Conservation (phyloP, 2,888 invertebrate genomes). For the Eulithis prunata region DNA sequence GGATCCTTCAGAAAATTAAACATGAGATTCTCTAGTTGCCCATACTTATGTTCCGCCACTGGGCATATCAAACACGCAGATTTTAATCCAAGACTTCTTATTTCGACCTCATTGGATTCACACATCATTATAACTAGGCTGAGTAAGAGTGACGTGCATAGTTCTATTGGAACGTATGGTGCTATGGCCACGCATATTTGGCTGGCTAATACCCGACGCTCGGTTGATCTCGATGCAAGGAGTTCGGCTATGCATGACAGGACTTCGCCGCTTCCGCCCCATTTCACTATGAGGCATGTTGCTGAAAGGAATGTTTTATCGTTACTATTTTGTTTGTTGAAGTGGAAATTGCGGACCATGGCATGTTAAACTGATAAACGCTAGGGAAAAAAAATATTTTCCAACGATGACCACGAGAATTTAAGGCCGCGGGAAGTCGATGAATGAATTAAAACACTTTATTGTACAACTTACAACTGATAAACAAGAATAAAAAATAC, state of each 20-base stretch:
- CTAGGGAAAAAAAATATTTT: too few species aligned
- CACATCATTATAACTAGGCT: conserved; percentile 79
- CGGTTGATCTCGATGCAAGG: conserved; percentile 67
- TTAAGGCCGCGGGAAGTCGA: too few species aligned
- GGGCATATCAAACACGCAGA: conserved; percentile 74
- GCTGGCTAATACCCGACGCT: conserved; percentile 70
- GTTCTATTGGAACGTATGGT: conserved; percentile 75
- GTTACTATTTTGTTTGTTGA: not conserved
- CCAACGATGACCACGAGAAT: too few species aligned
- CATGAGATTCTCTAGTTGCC: conserved; percentile 73
- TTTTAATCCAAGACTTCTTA: conserved; percentile 69
- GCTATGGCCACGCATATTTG: conserved; percentile 76
- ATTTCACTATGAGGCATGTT: conserved; percentile 74
- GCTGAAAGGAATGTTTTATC: conserved; percentile 76
- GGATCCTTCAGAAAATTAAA: conserved; percentile 74
- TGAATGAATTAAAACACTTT: too few species aligned
- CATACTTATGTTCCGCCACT: conserved; percentile 74
- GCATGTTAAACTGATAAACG: too few species aligned
- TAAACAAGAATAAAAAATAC: too few species aligned
- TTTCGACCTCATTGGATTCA: conserved; percentile 73
- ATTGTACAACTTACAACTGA: too few species aligned
- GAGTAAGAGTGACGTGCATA: conserved; percentile 76
- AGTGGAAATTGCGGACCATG: too few species aligned
- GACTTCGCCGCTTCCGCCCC: conserved; percentile 78
- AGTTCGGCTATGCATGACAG: conserved; percentile 74